A percentile compares a stretch with the other conserved stretches of the same genome.
phyloP scores from a whole-genome alignment of 92 coral and sea anemone species.

The Hydrozoanthus gracilis region DNA sequence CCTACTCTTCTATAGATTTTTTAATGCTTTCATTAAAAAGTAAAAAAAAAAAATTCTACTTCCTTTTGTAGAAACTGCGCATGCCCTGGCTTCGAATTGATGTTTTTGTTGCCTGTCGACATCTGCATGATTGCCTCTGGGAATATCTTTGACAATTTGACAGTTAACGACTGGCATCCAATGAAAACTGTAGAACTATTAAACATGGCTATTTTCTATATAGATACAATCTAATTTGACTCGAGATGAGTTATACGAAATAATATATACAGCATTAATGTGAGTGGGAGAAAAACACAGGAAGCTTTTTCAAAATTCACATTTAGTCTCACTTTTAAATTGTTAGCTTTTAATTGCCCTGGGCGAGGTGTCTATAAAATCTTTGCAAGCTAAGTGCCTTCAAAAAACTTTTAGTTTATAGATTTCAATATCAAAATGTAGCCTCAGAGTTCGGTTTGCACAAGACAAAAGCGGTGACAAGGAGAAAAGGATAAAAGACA shows the following conservation, averaged over 20 bases:
- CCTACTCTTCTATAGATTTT: too few relatives aligned
- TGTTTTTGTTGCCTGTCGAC: too few relatives aligned
- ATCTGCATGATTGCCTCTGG: too few relatives aligned
- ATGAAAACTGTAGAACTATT: background rate
- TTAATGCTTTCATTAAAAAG: too few relatives aligned
- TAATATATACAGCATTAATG: background rate
- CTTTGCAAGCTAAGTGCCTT: background rate
- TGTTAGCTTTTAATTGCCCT: background rate
- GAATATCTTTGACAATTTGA: too few relatives aligned
- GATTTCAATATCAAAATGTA: background rate
- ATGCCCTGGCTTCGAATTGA: too few relatives aligned
- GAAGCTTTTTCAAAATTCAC: conserved; percentile 6
- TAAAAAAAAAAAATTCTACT: too few relatives aligned
- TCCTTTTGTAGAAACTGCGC: too few relatives aligned
- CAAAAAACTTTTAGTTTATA: too few relatives aligned
- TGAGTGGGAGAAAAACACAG: background rate
- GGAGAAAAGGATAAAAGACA: background rate
- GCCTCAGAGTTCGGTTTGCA: background rate
- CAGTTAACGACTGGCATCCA: too few relatives aligned
- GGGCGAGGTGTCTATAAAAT: background rate
- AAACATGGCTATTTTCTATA: background rate
- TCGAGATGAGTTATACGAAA: background rate
- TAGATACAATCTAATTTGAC: conserved; percentile 3
- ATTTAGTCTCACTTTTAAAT: background rate
- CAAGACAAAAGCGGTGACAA: background rate